Evolutionary conservation across 2,888 invertebrate genomes (phyloP).

Genomic region (Odiellus spinosus): DNA sequence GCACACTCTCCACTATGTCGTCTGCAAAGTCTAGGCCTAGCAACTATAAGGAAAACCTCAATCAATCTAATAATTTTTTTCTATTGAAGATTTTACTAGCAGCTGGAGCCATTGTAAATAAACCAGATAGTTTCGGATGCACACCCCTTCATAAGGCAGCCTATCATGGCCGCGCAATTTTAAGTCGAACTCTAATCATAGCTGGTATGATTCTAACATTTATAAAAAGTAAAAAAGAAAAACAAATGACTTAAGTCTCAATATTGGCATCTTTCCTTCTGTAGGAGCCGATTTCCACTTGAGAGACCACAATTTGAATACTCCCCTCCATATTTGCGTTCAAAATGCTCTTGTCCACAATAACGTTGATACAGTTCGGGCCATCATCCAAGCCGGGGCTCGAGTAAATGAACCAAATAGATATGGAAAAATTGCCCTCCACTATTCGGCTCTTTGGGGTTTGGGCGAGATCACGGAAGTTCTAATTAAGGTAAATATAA

Average conservation of each 20-base stretch:
- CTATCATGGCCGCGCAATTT: conserved; percentile 22
- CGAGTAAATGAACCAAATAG: conserved; percentile 16
- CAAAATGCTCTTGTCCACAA: conserved; percentile 32
- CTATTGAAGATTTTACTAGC: conserved; percentile 26
- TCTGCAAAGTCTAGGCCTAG: too few relatives aligned
- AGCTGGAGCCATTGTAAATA: conserved; percentile 29
- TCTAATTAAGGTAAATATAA: conserved; percentile 11
- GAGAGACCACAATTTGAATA: conserved; percentile 29
- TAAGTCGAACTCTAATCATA: conserved; percentile 12
- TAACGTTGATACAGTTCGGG: conserved; percentile 14
- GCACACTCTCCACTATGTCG: too few relatives aligned
- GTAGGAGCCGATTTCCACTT: conserved; percentile 31
- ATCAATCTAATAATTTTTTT: too few relatives aligned
- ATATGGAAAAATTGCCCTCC: conserved; percentile 18
- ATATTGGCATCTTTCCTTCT: conserved; percentile 4
- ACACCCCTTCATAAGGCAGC: conserved; percentile 32
- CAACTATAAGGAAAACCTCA: too few relatives aligned
- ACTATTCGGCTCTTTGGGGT: conserved; percentile 19
- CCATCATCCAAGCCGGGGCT: conserved; percentile 16
- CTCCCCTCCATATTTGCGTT: conserved; percentile 32
- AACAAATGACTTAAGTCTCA: neutral
- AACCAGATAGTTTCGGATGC: conserved; percentile 29
- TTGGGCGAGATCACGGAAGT: conserved; percentile 17
- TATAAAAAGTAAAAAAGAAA: neutral
- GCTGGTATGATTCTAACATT: conserved; percentile 9